A percentile compares a stretch with the other conserved stretches of the same genome.
Evolutionary conservation across 2,888 invertebrate species (phyloP).

Genomic region (Thymelicus acteon): DNA sequence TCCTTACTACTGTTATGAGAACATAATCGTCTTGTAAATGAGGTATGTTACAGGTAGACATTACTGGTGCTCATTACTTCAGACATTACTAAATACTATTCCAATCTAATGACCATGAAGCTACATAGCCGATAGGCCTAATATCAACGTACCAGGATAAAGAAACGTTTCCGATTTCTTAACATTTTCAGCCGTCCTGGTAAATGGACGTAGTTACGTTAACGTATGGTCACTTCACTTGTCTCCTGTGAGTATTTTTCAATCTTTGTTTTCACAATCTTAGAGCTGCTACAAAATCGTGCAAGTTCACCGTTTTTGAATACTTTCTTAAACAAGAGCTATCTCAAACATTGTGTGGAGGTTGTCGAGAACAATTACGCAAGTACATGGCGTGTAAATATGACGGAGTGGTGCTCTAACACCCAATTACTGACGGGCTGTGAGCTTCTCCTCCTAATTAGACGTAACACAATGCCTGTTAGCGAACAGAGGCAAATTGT

Average conservation of each 20-base stretch:
- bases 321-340: constrained; percentile 1
- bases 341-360: constrained; percentile 23
- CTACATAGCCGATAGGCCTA: no score
- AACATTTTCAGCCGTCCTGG: no score
- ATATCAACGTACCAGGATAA: no score
- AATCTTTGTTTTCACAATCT: background rate
- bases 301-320: background rate
- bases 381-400: constrained; percentile 28
- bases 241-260: no score
- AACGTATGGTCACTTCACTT: no score
- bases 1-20: background rate
- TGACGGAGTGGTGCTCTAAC: constrained; percentile 21
- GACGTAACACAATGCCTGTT: constrained; percentile 42
- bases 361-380: constrained; percentile 24
- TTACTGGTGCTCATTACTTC: no score
- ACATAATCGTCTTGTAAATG: background rate
- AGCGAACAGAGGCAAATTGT: constrained; percentile 42
- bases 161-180: no score
- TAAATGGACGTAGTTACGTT: no score
- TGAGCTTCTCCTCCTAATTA: constrained; percentile 41
- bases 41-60: no score
- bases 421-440: constrained; percentile 34
- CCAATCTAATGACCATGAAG: no score
- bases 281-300: background rate
- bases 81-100: no score